A percentile compares a stretch with the other conserved stretches of the same genome.
Conservation (phyloP, 1,140 invertebrate genomes). For the Globodera rostochiensis region DNA sequence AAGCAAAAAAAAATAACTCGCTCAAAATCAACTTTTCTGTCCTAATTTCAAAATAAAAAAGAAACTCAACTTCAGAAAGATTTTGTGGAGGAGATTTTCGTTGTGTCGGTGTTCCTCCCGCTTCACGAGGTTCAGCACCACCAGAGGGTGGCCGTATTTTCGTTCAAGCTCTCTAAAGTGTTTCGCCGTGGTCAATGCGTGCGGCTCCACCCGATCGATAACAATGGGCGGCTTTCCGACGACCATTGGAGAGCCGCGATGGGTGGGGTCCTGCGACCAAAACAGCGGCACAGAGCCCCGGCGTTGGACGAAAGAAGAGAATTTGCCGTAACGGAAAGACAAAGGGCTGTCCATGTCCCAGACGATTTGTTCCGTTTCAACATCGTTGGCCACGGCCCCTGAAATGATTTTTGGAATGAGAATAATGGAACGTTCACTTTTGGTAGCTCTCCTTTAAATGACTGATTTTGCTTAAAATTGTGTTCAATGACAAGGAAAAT, state of each 20-base stretch:
- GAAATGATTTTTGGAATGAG: constrained; percentile 19
- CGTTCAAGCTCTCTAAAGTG: constrained; percentile 56
- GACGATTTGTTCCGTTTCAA: constrained; percentile 62
- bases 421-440: too few relatives aligned
- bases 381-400: constrained; percentile 63
- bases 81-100: constrained; percentile 58
- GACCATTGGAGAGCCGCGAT: constrained; percentile 42
- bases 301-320: constrained; percentile 58
- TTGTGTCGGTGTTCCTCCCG: constrained; percentile 56
- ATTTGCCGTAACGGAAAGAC: constrained; percentile 49
- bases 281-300: constrained; percentile 64
- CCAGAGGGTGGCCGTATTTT: constrained; percentile 61
- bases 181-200: constrained; percentile 60
- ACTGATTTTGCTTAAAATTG: too few relatives aligned
- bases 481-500: too few relatives aligned
- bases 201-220: constrained; percentile 56
- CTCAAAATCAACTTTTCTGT: neutral
- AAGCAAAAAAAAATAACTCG: neutral
- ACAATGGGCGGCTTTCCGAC: constrained; percentile 63
- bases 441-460: too few relatives aligned
- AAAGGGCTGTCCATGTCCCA: constrained; percentile 57
- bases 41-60: neutral
- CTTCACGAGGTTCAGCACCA: constrained; percentile 65
- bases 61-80: constrained; percentile 57
- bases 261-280: constrained; percentile 63